These are phyloP conservation scores for Xenentodon cancila DNA, from an alignment of 2,797 vertebrate genomes.

Conservation along the genomic window DNA sequence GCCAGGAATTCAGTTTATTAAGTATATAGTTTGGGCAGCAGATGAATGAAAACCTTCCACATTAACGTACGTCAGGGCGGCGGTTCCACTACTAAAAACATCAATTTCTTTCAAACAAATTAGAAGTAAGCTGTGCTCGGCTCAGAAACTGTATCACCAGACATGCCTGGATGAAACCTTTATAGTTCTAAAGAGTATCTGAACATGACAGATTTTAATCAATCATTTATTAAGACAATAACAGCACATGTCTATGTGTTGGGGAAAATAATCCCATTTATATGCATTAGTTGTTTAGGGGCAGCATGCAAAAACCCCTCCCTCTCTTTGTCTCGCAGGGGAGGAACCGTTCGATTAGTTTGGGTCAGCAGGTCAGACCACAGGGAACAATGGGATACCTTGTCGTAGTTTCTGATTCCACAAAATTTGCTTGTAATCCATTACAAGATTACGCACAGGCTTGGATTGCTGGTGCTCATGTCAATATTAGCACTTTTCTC, in stretches of 20 bases:
- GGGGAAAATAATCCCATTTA: too few relatives aligned
- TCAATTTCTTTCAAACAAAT: too few relatives aligned
- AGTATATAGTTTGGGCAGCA: background rate
- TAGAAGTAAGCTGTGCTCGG: too few relatives aligned
- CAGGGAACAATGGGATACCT: slow-evolving; percentile 76
- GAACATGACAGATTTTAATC: too few relatives aligned
- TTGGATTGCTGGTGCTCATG: background rate
- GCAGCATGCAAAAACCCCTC: slow-evolving; percentile 13
- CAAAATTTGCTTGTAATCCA: slow-evolving; percentile 16
- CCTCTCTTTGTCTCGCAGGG: slow-evolving; percentile 43
- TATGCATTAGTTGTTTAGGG: too few relatives aligned
- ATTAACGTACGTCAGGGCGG: slow-evolving; percentile 2
- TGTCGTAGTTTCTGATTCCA: slow-evolving; percentile 31
- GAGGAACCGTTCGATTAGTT: slow-evolving; percentile 81
- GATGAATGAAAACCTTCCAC: background rate
- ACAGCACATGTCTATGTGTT: too few relatives aligned
- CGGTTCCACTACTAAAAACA: background rate
- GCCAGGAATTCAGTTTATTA: slow-evolving; percentile 1
- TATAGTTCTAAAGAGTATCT: too few relatives aligned
- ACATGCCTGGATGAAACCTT: too few relatives aligned
- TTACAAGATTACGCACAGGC: background rate
- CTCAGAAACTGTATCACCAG: too few relatives aligned
- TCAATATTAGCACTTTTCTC: background rate
- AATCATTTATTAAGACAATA: too few relatives aligned
- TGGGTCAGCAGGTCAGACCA: slow-evolving; percentile 71